These are phyloP conservation scores for Acanthiza pusilla DNA, from an alignment of 2,797 vertebrate genomes.

Conservation along the genomic window DNA sequence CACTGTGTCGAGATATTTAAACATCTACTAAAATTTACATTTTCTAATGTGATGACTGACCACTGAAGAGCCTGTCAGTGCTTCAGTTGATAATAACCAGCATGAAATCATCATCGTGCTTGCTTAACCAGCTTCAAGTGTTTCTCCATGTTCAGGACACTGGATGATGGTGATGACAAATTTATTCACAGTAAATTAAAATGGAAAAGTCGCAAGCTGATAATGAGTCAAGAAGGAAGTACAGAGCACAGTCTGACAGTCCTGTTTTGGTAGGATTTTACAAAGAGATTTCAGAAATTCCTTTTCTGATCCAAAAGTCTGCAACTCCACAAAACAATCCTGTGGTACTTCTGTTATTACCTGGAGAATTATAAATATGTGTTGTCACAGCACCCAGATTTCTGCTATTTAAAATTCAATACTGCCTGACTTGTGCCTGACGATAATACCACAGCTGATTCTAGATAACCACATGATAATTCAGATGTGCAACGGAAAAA, in stretches of 20 bases:
- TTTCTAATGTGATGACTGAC: constrained; percentile 26
- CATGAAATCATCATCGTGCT: neutral
- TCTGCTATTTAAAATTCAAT: neutral
- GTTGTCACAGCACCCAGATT: neutral
- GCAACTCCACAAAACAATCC: neutral
- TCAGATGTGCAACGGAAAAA: neutral
- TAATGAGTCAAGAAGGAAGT: constrained; percentile 1
- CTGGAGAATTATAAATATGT: neutral
- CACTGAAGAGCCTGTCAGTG: neutral
- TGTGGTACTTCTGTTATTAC: neutral
- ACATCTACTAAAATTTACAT: neutral
- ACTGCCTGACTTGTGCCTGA: neutral
- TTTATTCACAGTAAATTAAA: neutral
- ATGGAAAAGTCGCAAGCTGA: neutral
- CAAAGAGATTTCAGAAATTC: neutral
- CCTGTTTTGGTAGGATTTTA: neutral
- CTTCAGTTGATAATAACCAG: neutral
- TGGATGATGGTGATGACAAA: constrained; percentile 15
- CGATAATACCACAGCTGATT: neutral
- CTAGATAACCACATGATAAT: neutral
- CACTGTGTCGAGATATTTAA: neutral
- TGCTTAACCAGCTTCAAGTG: neutral
- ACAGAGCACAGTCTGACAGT: neutral
- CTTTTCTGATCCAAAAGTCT: neutral
- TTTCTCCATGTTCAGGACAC: neutral